A percentile compares a stretch with the other conserved stretches of the same genome.
Evolutionary conservation across 2,888 invertebrate species (phyloP).

Genomic region (Orthosia incerta): DNA sequence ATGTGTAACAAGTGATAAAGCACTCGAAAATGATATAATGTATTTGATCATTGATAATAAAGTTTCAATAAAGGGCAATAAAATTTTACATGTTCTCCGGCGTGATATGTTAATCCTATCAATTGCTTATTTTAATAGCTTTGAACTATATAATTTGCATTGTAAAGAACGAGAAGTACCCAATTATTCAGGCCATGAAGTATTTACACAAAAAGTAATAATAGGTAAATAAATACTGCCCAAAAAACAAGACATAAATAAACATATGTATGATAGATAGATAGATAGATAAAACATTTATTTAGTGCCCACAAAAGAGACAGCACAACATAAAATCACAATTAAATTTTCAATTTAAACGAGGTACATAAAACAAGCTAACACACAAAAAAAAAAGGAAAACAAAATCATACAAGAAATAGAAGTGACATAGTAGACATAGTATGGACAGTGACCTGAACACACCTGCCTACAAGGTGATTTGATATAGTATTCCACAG

Average conservation of each 20-base stretch:
- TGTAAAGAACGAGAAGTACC: neutral
- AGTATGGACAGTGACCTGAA: neutral
- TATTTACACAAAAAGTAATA: constrained; percentile 6
- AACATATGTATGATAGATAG: neutral
- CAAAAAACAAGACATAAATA: constrained; percentile 6
- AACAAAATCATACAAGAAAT: too few species aligned
- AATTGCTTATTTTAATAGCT: neutral
- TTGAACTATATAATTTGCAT: constrained; percentile 9
- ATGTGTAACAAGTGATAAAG: neutral
- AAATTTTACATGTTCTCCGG: neutral
- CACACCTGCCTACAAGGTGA: neutral
- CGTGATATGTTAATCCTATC: neutral
- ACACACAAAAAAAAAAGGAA: too few species aligned
- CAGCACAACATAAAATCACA: too few species aligned
- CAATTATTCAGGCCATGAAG: neutral
- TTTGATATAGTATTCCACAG: neutral
- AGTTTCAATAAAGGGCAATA: neutral
- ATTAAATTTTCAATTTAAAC: too few species aligned
- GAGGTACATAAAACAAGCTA: too few species aligned
- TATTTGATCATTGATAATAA: constrained; percentile 3
- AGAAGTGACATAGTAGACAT: too few species aligned
- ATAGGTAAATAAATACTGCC: neutral
- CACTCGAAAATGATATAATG: constrained; percentile 11
- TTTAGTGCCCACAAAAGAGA: too few species aligned
- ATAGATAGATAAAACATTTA: too few species aligned